phyloP scores from a whole-genome alignment of 1,140 invertebrate species.

The Drosophila trapezifrons region DNA sequence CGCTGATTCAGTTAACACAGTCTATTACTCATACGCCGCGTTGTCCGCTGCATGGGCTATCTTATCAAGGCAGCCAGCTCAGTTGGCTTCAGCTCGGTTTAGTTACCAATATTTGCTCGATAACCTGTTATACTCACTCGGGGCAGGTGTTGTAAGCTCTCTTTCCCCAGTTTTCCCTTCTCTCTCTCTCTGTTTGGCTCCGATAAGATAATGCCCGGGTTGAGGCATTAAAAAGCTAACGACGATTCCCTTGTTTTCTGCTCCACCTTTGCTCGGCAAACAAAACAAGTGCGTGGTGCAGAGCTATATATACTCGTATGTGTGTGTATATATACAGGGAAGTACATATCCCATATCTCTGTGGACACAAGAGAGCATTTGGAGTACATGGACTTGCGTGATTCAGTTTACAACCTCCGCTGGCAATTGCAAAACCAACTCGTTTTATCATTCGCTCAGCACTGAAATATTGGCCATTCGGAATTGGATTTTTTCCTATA shows the following conservation, averaged over 20 bases:
- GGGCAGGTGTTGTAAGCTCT: slow-evolving; percentile 48
- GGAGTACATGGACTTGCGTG: slow-evolving; percentile 39
- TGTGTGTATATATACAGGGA: slow-evolving; percentile 1
- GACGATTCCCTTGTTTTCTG: slow-evolving; percentile 56
- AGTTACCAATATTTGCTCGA: slow-evolving; percentile 79
- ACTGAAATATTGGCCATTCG: slow-evolving; percentile 35
- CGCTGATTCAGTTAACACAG: slow-evolving; percentile 58
- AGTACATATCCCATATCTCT: slow-evolving; percentile 10
- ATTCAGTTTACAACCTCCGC: slow-evolving; percentile 67
- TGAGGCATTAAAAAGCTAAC: slow-evolving; percentile 68
- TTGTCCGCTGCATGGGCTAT: slow-evolving; percentile 45
- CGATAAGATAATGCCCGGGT: slow-evolving; percentile 68
- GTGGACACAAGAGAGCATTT: slow-evolving; percentile 5
- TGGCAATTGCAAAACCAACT: slow-evolving; percentile 36
- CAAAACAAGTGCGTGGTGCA: slow-evolving; percentile 54
- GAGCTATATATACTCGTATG: not conserved
- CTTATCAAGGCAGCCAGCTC: slow-evolving; percentile 60
- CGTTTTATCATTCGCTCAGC: slow-evolving; percentile 25
- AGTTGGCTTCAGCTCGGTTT: slow-evolving; percentile 41
- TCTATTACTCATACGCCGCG: slow-evolving; percentile 71
- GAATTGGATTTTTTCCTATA: slow-evolving; percentile 14
- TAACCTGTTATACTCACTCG: slow-evolving; percentile 52
- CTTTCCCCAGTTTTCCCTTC: not conserved
- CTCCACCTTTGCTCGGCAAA: slow-evolving; percentile 49
- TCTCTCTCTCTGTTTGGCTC: slow-evolving; percentile 25